These are phyloP conservation scores for Phrynosoma blainvillii DNA, from an alignment of 2,113 vertebrate genomes.

Conservation along the genomic window DNA sequence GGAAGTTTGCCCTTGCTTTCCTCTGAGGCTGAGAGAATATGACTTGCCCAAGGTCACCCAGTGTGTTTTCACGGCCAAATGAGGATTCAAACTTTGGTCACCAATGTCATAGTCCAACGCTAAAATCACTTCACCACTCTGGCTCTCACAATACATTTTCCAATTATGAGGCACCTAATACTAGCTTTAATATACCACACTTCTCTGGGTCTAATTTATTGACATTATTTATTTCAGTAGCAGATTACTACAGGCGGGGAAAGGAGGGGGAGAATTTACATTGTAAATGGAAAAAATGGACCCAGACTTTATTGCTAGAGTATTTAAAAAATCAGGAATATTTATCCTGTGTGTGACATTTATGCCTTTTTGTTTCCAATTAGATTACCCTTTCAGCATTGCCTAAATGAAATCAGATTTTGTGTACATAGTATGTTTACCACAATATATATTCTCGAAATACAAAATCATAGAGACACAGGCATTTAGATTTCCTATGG, in stretches of 20 bases:
- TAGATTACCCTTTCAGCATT: neutral
- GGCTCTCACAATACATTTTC: too few species aligned
- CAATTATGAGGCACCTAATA: neutral
- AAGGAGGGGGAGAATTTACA: neutral
- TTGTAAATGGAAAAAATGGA: neutral
- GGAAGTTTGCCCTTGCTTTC: too few species aligned
- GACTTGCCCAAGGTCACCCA: too few species aligned
- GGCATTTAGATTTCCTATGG: rapidly evolving
- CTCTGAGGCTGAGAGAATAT: too few species aligned
- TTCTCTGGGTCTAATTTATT: neutral
- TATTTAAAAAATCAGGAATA: neutral
- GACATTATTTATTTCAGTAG: neutral
- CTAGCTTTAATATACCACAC: neutral
- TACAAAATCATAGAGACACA: rapidly evolving
- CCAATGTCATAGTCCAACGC: too few species aligned
- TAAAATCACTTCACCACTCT: too few species aligned
- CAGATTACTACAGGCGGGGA: rapidly evolving
- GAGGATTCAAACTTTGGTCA: too few species aligned
- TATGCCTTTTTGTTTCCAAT: neutral
- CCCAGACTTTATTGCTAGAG: rapidly evolving
- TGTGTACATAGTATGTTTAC: neutral
- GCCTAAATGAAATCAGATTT: neutral
- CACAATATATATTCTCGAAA: rapidly evolving
- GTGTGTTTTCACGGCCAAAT: too few species aligned
- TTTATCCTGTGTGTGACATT: neutral